These are phyloP conservation scores for Anas platyrhynchos DNA, from an alignment of 2,113 vertebrate species.

Conservation along the genomic window DNA sequence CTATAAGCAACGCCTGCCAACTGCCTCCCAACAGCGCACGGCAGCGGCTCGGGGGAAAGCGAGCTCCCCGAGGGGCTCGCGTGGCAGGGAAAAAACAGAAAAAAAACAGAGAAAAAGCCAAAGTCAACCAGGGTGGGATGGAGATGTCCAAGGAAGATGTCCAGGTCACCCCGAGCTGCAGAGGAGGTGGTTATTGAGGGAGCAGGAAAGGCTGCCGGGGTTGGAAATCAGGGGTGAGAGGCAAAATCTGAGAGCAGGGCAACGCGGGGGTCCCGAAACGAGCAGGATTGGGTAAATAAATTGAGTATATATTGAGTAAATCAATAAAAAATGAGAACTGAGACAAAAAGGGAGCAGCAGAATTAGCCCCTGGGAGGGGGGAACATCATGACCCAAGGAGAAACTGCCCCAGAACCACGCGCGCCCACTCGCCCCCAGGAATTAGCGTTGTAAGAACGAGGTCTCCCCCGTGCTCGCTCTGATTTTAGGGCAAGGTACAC, in stretches of 20 bases:
- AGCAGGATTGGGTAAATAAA: not conserved
- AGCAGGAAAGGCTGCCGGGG: rapidly evolving
- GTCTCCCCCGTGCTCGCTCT: not conserved
- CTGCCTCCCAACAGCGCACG: conserved; percentile 22
- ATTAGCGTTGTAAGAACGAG: not conserved
- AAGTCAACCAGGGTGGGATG: not conserved
- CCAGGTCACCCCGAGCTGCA: not conserved
- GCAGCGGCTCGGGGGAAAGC: not conserved
- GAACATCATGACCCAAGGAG: conserved; percentile 27
- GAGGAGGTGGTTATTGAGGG: not conserved
- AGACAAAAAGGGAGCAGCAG: not conserved
- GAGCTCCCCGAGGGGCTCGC: conserved; percentile 12
- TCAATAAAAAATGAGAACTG: not conserved
- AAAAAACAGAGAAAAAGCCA: not conserved
- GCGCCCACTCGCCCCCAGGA: conserved; percentile 27
- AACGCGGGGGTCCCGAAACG: rapidly evolving
- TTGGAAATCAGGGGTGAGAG: not conserved
- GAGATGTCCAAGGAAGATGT: not conserved
- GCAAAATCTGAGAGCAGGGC: rapidly evolving
- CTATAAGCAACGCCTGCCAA: conserved; percentile 32
- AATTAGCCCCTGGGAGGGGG: not conserved
- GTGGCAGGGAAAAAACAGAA: not conserved
- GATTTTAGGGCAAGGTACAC: not conserved
- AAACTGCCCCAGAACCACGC: not conserved
- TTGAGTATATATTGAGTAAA: no score